Base-by-base conservation (phyloP, 64 coral and sea anemone species). In the Catalaphyllia jardinei region DNA sequence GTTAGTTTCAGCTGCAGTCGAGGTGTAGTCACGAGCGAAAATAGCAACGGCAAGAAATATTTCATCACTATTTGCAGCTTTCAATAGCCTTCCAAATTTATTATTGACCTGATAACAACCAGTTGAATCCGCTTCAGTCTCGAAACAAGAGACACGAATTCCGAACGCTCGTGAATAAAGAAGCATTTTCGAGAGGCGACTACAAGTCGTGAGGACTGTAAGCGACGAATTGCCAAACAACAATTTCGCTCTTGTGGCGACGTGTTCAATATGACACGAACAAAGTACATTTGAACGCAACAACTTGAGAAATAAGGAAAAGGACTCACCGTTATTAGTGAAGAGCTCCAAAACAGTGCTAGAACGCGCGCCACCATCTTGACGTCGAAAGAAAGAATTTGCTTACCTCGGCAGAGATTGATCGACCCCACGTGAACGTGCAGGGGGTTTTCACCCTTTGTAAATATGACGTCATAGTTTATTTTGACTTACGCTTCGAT, bases 391-490 rank as follows among this genome's bases (percentile, higher is more conserved):
- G 22, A 19, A 11, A 24, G 62, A 71, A 67, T 64, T 31, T 85
- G 60, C 63, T 85, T 27, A 69, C 57, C 20, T 22, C 24, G 38
- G 81, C 55, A 83, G 67, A n/a, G 54, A 63, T 52, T 65, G 46
- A 85, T 69, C 22, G 63, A 85, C 62, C 81, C 81, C 81, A 85
- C 81, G 81, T 85, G 81, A 85, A 71, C 38, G 63, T 31, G 62
- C 24, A 27, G 35, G 81, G 33, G 81, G 67, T 65, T 83, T 71
- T 81, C 52, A 4, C 63, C 81, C 17, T 46, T 46, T 28, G 60
- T 85, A 38, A 22, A 1, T 67, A 71, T 85, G 81, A 85, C 25
- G 81, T 85, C 81, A 85, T 52, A 71, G 20, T 51, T 71, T 85
- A 71, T 71, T 85, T 85, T 8, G 42, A 46, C 7, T 19, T 46